phyloP scores from a whole-genome alignment of 2,888 invertebrate genomes.

The Sympetrum striolatum region DNA sequence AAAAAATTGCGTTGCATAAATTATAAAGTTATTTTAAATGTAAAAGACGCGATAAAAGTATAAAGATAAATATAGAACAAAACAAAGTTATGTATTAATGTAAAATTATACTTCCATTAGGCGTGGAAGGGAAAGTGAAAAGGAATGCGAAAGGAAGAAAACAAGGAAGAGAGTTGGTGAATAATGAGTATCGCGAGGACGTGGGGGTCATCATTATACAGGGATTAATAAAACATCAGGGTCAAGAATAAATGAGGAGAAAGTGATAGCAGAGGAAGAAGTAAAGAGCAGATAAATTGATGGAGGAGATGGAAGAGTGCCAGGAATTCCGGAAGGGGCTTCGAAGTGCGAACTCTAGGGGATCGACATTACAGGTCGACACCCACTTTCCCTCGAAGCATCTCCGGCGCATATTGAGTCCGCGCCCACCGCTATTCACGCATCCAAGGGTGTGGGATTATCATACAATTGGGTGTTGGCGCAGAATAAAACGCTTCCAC shows the following conservation, averaged over 20 bases:
- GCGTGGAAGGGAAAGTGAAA: no score
- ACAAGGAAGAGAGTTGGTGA: neutral
- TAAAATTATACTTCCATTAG: no score
- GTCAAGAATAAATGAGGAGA: neutral
- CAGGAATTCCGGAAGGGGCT: neutral
- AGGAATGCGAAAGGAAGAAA: neutral
- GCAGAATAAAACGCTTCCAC: neutral
- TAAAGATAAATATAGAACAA: no score
- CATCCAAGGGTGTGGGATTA: neutral
- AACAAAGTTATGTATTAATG: no score
- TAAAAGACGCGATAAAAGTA: no score
- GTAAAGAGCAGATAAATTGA: neutral
- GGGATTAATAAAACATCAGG: neutral
- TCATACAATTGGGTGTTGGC: neutral
- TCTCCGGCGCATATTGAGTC: neutral
- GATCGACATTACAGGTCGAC: no score
- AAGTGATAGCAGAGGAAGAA: neutral
- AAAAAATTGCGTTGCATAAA: no score
- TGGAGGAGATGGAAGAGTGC: neutral
- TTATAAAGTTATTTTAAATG: no score
- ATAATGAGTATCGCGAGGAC: neutral
- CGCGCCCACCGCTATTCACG: neutral
- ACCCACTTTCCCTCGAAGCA: neutral
- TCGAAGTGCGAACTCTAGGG: neutral
- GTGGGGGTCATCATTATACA: neutral